Conservation (phyloP, 2,797 vertebrate genomes). For the Perodicticus potto region DNA sequence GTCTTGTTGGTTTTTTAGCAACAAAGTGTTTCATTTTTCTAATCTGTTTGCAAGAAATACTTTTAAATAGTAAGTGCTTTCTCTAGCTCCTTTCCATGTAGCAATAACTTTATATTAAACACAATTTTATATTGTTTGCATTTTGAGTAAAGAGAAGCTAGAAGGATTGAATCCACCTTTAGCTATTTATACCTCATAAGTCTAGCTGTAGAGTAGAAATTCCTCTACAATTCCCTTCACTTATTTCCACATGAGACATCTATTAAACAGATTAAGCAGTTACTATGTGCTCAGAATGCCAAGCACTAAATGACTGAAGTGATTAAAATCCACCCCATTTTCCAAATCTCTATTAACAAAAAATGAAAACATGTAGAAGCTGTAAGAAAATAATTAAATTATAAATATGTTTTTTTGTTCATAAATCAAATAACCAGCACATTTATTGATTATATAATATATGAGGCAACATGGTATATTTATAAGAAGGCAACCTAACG, state of each 20-base stretch:
- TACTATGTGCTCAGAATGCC: not conserved
- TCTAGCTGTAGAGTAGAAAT: slow-evolving; percentile 21
- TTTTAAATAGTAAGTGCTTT: slow-evolving; percentile 58
- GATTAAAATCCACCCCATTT: slow-evolving; percentile 66
- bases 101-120: slow-evolving; percentile 39
- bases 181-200: not conserved
- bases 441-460: not conserved
- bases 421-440: slow-evolving; percentile 15
- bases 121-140: slow-evolving; percentile 32
- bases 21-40: slow-evolving; percentile 36
- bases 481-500: not conserved
- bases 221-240: not conserved
- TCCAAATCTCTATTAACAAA: slow-evolving; percentile 54
- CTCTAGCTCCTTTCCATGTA: not conserved
- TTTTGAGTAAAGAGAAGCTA: not conserved
- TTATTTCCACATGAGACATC: slow-evolving; percentile 6
- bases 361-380: slow-evolving; percentile 55
- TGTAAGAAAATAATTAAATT: slow-evolving; percentile 20
- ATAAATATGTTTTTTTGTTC: slow-evolving; percentile 6
- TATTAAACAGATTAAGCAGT: slow-evolving; percentile 57
- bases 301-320: slow-evolving; percentile 50
- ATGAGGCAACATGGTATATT: not conserved
- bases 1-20: not conserved
- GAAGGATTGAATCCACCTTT: not conserved
- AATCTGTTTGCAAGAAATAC: not conserved